Conservation (phyloP, 2,797 vertebrate species). For the Capromys pilorides region DNA sequence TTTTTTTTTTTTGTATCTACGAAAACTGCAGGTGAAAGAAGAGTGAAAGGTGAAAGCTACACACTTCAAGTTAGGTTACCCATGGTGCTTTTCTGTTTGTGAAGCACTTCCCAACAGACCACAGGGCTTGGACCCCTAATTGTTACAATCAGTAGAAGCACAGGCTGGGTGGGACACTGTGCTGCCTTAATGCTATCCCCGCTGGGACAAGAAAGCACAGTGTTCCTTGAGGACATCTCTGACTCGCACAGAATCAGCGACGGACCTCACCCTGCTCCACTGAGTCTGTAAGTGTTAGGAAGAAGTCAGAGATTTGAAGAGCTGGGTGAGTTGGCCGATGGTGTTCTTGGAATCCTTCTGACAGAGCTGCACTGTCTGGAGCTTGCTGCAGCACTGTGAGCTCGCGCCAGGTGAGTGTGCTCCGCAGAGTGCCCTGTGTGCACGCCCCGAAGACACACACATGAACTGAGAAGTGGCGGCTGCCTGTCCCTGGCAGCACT, state of each 20-base stretch:
- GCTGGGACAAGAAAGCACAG: background rate
- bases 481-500: background rate
- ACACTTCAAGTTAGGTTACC: background rate
- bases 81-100: background rate
- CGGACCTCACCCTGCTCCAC: background rate
- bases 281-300: background rate
- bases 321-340: rapidly evolving
- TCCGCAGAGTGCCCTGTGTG: background rate
- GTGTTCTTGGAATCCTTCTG: background rate
- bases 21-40: background rate
- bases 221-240: background rate
- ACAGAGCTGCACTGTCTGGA: background rate
- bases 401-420: background rate
- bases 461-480: background rate
- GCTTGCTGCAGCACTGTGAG: background rate
- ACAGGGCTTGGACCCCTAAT: background rate
- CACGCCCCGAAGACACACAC: background rate
- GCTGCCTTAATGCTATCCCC: background rate
- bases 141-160: background rate
- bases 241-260: background rate
- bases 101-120: background rate
- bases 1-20: background rate
- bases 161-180: background rate
- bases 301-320: background rate
- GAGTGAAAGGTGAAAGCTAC: background rate